Percentiles rank a stretch among this genome's conserved stretches.
phyloP scores from a whole-genome alignment of 2,888 invertebrate genomes.

The Nysson spinosus region DNA sequence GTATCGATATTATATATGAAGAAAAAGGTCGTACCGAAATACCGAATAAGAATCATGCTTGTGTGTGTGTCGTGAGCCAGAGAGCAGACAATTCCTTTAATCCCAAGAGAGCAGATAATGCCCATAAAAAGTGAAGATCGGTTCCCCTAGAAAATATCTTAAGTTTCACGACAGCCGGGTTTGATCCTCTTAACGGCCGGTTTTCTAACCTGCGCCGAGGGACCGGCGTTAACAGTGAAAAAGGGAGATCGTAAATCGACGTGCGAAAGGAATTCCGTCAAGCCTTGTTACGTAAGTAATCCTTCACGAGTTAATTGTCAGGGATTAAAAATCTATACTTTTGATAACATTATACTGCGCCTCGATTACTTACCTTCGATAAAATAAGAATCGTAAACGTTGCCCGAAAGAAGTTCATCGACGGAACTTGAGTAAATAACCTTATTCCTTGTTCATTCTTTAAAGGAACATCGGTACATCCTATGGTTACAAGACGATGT shows the following conservation, averaged over 20 bases:
- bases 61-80: slow-evolving; percentile 27
- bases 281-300: slow-evolving; percentile 7
- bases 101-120: slow-evolving; percentile 37
- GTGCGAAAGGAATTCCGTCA: slow-evolving; percentile 36
- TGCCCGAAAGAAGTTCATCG: neutral
- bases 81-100: slow-evolving; percentile 36
- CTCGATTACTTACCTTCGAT: slow-evolving; percentile 5
- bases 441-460: too few species aligned
- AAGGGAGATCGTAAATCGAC: slow-evolving; percentile 33
- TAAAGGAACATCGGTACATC: too few species aligned
- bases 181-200: slow-evolving; percentile 41
- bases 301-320: slow-evolving; percentile 29
- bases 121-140: slow-evolving; percentile 26
- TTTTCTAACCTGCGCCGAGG: slow-evolving; percentile 9
- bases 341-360: slow-evolving; percentile 3
- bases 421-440: too few species aligned
- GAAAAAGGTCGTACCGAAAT: neutral
- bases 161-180: slow-evolving; percentile 39
- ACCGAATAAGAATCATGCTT: neutral
- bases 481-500: too few species aligned
- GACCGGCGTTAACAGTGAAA: slow-evolving; percentile 8
- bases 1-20: too few species aligned
- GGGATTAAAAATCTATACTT: slow-evolving; percentile 41
- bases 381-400: neutral
- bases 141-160: slow-evolving; percentile 42